Evolutionary conservation across 2,888 invertebrate species (phyloP).

Genomic region (Iphiclides podalirius): DNA sequence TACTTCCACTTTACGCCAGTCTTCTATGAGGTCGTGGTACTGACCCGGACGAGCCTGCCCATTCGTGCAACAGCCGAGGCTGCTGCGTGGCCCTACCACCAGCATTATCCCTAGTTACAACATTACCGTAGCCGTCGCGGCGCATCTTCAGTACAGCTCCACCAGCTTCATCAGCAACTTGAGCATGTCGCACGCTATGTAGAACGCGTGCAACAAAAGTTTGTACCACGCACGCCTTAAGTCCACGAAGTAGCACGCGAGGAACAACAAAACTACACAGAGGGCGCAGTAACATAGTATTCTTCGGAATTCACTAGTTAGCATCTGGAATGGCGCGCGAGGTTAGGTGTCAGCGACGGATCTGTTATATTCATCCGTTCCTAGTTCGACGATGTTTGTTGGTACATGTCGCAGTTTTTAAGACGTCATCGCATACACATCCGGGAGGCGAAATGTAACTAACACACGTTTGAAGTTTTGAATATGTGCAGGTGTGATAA

Average conservation of each 20-base stretch:
- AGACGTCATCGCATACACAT: slow-evolving; percentile 18
- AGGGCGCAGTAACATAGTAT: slow-evolving; percentile 52
- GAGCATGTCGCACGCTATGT: slow-evolving; percentile 58
- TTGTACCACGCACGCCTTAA: slow-evolving; percentile 65
- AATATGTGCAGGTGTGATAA: slow-evolving; percentile 18
- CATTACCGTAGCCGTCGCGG: too few relatives aligned
- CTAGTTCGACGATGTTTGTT: too few relatives aligned
- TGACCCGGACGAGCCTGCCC: too few relatives aligned
- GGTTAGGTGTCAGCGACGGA: slow-evolving; percentile 6
- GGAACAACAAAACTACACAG: slow-evolving; percentile 43
- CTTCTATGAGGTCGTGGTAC: too few relatives aligned
- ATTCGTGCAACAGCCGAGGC: too few relatives aligned
- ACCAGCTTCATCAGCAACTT: slow-evolving; percentile 68
- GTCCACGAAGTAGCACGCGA: slow-evolving; percentile 56
- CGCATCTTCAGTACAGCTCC: slow-evolving; percentile 20
- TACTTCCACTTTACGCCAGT: too few relatives aligned
- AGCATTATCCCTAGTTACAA: too few relatives aligned
- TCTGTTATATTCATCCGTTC: too few relatives aligned
- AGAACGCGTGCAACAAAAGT: slow-evolving; percentile 59
- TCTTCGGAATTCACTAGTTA: slow-evolving; percentile 57
- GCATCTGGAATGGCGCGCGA: slow-evolving; percentile 63
- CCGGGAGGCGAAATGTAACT: not conserved
- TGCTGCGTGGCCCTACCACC: too few relatives aligned
- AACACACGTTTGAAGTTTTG: slow-evolving; percentile 23
- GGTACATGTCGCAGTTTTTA: slow-evolving; percentile 19